Base-by-base conservation (phyloP, 2,797 vertebrate species). In the Parotocinclus haroldoi region DNA sequence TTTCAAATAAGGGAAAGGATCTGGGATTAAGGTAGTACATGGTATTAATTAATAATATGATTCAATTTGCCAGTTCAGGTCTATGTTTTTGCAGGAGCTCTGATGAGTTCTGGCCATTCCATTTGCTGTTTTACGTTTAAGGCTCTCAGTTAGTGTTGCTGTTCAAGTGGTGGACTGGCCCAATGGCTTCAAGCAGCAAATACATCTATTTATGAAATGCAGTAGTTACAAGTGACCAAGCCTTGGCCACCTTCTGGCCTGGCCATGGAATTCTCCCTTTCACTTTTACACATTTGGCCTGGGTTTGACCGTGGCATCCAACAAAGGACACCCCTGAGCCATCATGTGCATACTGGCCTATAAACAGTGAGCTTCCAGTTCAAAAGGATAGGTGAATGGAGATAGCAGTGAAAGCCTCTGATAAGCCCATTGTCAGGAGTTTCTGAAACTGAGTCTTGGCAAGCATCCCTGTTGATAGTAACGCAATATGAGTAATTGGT, bases 121-220 rank as follows among this genome's bases (percentile, higher is more conserved):
- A 84, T 86, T 82, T 84, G 77, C 79, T 83, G 78, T 79, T 91
- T 92, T 92, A 91, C 81, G 82, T 84, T 76, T 84, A 89, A 84
- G 79, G 86, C 86, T 88, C 91, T 91, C 91, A 91, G 84, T 79
- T 81, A 83, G 82, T 83, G 86, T 81, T 85, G 82, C 78, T 92
- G 89, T 93, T 94, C 91, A 91, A 92, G 87, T 87, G 90, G 83
- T 83, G 85, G 87, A 87, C 84, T 86, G 83, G 85, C 78, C 69
- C 12, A 63, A 72, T 80, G 74, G 71, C 58, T 48, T 37, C 57
- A 63, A 79, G 78, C 70, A 67, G 62, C 73, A 81, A 53, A 74
- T 56, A 88, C 84, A 85, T 91, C 86, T 89, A 89, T 94, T 93
- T 93, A 93, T 92, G 90, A 87, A 75, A 81, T 86, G 83, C 84